Conservation (phyloP, 2,797 vertebrate species). For the Tauraco hartlaubi region DNA sequence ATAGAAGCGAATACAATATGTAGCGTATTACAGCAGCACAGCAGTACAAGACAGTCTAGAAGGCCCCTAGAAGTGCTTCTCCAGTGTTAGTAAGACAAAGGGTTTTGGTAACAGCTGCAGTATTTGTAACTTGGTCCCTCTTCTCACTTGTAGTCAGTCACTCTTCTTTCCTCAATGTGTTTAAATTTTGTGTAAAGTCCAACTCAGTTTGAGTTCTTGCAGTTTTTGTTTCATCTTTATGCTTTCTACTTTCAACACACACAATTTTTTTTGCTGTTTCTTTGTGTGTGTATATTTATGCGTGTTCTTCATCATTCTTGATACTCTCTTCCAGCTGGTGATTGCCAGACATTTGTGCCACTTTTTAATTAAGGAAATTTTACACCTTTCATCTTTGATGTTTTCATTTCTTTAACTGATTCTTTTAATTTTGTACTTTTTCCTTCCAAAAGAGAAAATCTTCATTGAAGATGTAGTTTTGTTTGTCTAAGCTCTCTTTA, state of each 20-base stretch:
- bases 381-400: not conserved
- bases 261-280: not conserved
- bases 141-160: not conserved
- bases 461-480: not conserved
- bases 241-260: not conserved
- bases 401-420: not conserved
- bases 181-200: not conserved
- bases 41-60: not conserved
- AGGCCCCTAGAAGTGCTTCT: not conserved
- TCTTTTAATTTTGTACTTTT: not conserved
- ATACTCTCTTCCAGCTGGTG: not conserved
- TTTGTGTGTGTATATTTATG: not conserved
- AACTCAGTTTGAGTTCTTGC: not conserved
- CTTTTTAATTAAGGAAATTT: constrained; percentile 29
- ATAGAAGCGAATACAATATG: not conserved
- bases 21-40: not conserved
- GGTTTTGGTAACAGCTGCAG: not conserved
- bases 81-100: not conserved
- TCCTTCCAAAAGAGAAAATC: not conserved
- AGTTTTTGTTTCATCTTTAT: not conserved
- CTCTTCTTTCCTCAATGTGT: not conserved
- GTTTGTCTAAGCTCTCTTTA: not conserved
- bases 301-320: not conserved
- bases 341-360: not conserved
- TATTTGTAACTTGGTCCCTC: not conserved